phyloP scores from a whole-genome alignment of 2,797 vertebrate species.

The Crotalus adamanteus region DNA sequence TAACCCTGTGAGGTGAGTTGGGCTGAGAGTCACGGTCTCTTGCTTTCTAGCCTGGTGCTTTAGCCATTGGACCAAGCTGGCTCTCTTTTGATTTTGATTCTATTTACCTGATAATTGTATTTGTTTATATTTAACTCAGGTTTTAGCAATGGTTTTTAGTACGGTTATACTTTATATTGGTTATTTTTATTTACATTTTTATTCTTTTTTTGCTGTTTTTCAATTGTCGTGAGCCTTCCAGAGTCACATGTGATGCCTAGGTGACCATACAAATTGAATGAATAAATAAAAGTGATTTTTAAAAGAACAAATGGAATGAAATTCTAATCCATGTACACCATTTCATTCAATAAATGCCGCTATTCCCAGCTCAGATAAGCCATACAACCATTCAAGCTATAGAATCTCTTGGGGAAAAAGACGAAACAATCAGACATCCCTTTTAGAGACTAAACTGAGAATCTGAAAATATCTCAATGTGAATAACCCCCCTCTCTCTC shows the following conservation, averaged over 20 bases:
- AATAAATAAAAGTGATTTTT: neutral
- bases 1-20: neutral
- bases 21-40: neutral
- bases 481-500: neutral
- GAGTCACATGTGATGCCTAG: neutral
- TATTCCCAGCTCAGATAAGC: neutral
- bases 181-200: neutral
- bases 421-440: neutral
- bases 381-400: neutral
- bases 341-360: neutral
- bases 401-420: neutral
- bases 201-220: neutral
- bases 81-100: neutral
- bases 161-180: neutral
- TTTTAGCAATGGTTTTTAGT: neutral
- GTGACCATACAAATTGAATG: neutral
- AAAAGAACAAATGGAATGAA: neutral
- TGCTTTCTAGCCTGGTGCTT: neutral
- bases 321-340: neutral
- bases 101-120: neutral
- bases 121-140: neutral
- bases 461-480: neutral
- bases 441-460: neutral
- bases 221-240: neutral
- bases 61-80: neutral